phyloP scores from a whole-genome alignment of 2,888 invertebrate genomes.

The Lydus trimaculatus region DNA sequence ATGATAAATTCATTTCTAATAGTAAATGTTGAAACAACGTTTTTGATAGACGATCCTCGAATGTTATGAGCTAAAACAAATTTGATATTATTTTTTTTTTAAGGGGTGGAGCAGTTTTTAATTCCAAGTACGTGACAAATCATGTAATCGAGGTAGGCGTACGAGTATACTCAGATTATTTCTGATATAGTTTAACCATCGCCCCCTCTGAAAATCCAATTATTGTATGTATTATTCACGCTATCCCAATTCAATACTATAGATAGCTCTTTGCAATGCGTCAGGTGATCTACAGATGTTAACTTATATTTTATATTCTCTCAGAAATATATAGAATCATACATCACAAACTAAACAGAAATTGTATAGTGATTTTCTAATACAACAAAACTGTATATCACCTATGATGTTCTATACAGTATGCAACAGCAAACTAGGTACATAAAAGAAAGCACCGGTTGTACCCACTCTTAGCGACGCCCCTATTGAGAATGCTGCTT shows the following conservation, averaged over 20 bases:
- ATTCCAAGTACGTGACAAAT: conserved; percentile 41
- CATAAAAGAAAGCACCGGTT: conserved; percentile 2
- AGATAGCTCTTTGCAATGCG: conserved; percentile 35
- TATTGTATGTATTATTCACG: conserved; percentile 41
- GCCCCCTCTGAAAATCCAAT: conserved; percentile 36
- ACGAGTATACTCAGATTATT: conserved; percentile 40
- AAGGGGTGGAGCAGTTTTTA: conserved; percentile 35
- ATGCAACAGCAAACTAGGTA: too few relatives aligned
- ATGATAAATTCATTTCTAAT: conserved; percentile 20
- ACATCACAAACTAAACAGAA: conserved; percentile 41
- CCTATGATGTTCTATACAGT: conserved; percentile 35
- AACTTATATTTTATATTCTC: conserved; percentile 40
- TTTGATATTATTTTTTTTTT: conserved; percentile 29
- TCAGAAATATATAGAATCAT: conserved; percentile 43
- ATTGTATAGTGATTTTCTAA: conserved; percentile 42
- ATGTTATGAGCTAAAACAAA: conserved; percentile 25
- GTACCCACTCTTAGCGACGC: too few relatives aligned
- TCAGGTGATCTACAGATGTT: conserved; percentile 41
- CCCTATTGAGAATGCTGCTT: too few relatives aligned
- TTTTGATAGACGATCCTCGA: conserved; percentile 15
- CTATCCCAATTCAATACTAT: conserved; percentile 38
- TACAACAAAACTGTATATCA: conserved; percentile 41
- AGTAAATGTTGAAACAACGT: conserved; percentile 24
- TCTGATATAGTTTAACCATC: conserved; percentile 35
- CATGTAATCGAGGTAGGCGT: conserved; percentile 34